phyloP scores from a whole-genome alignment of 2,113 vertebrate genomes.

The Protobothrops mucrosquamatus region DNA sequence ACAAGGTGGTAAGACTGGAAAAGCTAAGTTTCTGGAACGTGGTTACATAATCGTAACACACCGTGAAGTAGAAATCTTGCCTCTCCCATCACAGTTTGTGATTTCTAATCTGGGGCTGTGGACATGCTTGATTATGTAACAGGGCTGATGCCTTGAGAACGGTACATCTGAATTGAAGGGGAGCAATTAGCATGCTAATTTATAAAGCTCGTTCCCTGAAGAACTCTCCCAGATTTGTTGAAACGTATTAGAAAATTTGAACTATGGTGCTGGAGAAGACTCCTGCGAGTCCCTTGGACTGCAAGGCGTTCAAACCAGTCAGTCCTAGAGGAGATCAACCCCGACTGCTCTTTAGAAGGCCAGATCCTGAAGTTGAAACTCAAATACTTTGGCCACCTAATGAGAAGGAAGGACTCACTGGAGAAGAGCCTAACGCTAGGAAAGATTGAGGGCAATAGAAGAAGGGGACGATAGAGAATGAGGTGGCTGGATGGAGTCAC shows the following conservation, averaged over 20 bases:
- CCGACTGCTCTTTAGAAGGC: no score
- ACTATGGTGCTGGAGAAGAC: no score
- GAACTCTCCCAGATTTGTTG: not conserved
- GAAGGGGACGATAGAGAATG: no score
- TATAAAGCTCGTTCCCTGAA: not conserved
- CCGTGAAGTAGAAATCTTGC: not conserved
- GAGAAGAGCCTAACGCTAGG: no score
- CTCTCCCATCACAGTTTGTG: not conserved
- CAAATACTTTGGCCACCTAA: no score
- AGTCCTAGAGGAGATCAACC: no score
- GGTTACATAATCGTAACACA: not conserved
- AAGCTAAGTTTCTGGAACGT: constrained; percentile 28
- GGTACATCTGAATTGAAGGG: not conserved
- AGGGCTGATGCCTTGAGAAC: not conserved
- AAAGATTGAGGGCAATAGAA: no score
- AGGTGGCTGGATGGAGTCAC: no score
- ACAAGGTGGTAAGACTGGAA: constrained; percentile 44
- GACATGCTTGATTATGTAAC: not conserved
- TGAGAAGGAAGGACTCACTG: no score
- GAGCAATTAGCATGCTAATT: constrained; percentile 12
- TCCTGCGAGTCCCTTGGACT: no score
- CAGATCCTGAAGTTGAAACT: no score
- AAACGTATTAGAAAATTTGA: not conserved
- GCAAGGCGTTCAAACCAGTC: no score
- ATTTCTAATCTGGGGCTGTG: not conserved